Percentiles rank a stretch among this genome's conserved stretches.
These are phyloP conservation scores for Limonius californicus DNA, from an alignment of 1,140 invertebrate species.

Conservation along the genomic window DNA sequence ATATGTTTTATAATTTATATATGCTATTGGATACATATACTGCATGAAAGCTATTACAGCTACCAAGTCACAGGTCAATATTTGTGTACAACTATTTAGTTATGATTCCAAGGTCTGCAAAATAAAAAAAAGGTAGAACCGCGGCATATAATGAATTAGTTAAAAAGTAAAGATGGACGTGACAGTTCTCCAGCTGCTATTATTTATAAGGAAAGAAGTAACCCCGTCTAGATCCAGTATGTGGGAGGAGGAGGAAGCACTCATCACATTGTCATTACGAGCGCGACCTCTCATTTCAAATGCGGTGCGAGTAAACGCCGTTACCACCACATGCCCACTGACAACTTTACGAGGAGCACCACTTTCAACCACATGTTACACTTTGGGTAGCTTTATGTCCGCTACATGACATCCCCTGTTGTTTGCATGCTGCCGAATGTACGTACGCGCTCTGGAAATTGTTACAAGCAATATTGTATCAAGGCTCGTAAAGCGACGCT, in stretches of 20 bases:
- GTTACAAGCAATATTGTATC: slow-evolving; percentile 17
- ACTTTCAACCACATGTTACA: slow-evolving; percentile 45
- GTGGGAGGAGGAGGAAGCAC: slow-evolving; percentile 17
- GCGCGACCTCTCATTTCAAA: slow-evolving; percentile 38
- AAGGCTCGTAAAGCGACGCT: slow-evolving; percentile 1
- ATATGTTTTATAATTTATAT: no score
- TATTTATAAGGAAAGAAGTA: slow-evolving; percentile 7
- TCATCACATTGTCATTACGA: slow-evolving; percentile 44
- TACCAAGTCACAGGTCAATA: no score
- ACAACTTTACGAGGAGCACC: slow-evolving; percentile 45
- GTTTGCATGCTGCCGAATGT: slow-evolving; percentile 27
- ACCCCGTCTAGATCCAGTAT: neutral
- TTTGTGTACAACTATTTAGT: no score
- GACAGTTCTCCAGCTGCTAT: neutral
- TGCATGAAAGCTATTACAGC: no score
- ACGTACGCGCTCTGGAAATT: slow-evolving; percentile 9
- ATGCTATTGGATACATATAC: no score
- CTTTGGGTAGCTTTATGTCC: slow-evolving; percentile 40
- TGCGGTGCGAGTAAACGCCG: slow-evolving; percentile 39
- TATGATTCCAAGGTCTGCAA: no score
- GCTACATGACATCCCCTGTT: slow-evolving; percentile 37
- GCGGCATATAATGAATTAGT: neutral
- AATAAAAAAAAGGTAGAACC: neutral
- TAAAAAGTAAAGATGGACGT: neutral
- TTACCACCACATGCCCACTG: slow-evolving; percentile 45